phyloP scores from a whole-genome alignment of 2,113 vertebrate species.

The Hucho hucho region DNA sequence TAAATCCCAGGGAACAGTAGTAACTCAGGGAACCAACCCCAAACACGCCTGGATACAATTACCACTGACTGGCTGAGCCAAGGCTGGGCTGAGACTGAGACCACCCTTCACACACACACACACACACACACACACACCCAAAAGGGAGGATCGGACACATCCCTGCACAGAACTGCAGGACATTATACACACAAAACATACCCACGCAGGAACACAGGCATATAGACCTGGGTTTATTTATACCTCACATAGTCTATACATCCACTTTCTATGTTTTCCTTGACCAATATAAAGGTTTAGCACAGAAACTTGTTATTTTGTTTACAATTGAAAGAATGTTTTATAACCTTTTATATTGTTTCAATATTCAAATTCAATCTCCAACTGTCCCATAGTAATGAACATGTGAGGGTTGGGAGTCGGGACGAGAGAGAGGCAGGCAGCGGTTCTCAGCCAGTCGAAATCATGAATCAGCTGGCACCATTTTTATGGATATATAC shows the following conservation, averaged over 20 bases:
- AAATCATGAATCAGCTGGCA: too few relatives aligned
- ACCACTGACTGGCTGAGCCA: slow-evolving; percentile 77
- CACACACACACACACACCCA: too few relatives aligned
- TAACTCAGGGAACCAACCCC: slow-evolving; percentile 84
- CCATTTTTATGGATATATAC: too few relatives aligned
- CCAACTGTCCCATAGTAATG: too few relatives aligned
- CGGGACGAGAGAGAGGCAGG: too few relatives aligned
- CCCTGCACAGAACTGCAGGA: slow-evolving; percentile 70
- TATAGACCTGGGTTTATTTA: not conserved
- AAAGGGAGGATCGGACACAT: slow-evolving; percentile 70
- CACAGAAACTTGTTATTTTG: not conserved
- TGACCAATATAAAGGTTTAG: not conserved
- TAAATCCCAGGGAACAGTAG: slow-evolving; percentile 92
- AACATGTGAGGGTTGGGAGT: too few relatives aligned
- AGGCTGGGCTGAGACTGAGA: slow-evolving; percentile 79
- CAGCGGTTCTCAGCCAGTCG: too few relatives aligned
- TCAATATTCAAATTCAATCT: too few relatives aligned
- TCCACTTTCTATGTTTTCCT: not conserved
- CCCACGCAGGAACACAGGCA: not conserved
- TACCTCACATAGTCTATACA: not conserved
- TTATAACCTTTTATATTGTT: not conserved
- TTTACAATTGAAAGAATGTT: not conserved
- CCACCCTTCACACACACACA: slow-evolving; percentile 73
- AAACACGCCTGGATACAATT: slow-evolving; percentile 91
- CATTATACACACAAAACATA: slow-evolving; percentile 29